Base-by-base conservation (phyloP, 2,797 vertebrate genomes). In the Neopelma chrysocephalum region DNA sequence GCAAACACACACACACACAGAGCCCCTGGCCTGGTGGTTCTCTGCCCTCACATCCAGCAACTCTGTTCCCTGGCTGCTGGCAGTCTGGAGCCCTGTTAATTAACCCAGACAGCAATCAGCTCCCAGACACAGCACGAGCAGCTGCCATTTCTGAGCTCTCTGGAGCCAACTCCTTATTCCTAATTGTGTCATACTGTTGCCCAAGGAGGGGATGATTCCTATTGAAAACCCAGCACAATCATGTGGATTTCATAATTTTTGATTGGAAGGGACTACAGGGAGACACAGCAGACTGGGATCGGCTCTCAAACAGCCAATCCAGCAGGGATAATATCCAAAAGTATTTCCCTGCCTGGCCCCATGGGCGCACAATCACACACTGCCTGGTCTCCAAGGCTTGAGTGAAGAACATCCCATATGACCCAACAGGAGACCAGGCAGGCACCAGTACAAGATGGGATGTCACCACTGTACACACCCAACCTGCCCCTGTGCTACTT, bases 71-170 rank as follows among this genome's bases (percentile, higher is more conserved):
- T 71, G 68, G 78, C 64, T 80, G 22, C 56, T 29, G 54, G 48
- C 48, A 82, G 77, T 45, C 62, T 72, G 69, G 69, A 93, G 77
- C 71, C 38, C 38, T 10, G 26, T 51, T 96, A 94, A 94, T 94
- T 90, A 96, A 87, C 21, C 15, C 32, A 75, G 82, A 65, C 51
- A 90, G 66, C 70, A 82, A 80, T 82, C 60, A 93, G 78, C 68
- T 87, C 68, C 40, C 48, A 54, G 78, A 76, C 3, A 7, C 80
- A 38, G 73, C 4, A 14, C 34, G 22, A 84, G 64, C 64, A 64
- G 31, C 27, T 7, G 0, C 25, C 0, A 3, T 16, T 71, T 42
- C 81, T 77, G 42, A 6, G 21, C 56, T 69, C 70, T 26, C 51
- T 72, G 62, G 45, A 92, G 70, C 70, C 81, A 73, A 61, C 16